These are phyloP conservation scores for Pluvialis apricaria DNA, from an alignment of 2,113 vertebrate species.

Conservation along the genomic window DNA sequence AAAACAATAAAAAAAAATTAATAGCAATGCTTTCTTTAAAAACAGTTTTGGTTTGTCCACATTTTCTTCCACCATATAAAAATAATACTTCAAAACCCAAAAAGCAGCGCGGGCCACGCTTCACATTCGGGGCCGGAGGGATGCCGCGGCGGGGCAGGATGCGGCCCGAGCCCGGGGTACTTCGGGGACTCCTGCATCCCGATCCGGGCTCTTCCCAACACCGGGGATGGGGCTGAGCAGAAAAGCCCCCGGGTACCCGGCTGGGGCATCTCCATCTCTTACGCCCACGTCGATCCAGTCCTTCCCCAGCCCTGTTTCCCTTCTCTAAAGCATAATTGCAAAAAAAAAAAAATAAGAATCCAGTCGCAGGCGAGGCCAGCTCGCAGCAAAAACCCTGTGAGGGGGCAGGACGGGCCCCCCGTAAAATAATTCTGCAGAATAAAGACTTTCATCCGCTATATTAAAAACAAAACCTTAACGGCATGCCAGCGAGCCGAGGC, in stretches of 20 bases:
- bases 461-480: not conserved
- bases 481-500: not conserved
- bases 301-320: not conserved
- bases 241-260: not conserved
- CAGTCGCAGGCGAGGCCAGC: slow-evolving; percentile 18
- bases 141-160: not conserved
- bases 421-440: not conserved
- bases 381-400: not conserved
- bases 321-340: not conserved
- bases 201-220: not conserved
- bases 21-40: slow-evolving; percentile 10
- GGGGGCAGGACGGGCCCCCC: not conserved
- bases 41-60: not conserved
- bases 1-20: not conserved
- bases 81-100: slow-evolving; percentile 11
- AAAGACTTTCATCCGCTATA: not conserved
- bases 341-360: not conserved
- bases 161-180: not conserved
- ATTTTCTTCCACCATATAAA: not conserved
- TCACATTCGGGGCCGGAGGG: not conserved
- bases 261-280: not conserved
- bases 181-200: not conserved
- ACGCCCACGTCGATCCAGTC: accelerated
- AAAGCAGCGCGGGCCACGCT: not conserved
- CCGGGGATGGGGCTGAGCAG: accelerated